Base-by-base conservation (phyloP, 2,888 invertebrate species). In the Papilio elwesi region DNA sequence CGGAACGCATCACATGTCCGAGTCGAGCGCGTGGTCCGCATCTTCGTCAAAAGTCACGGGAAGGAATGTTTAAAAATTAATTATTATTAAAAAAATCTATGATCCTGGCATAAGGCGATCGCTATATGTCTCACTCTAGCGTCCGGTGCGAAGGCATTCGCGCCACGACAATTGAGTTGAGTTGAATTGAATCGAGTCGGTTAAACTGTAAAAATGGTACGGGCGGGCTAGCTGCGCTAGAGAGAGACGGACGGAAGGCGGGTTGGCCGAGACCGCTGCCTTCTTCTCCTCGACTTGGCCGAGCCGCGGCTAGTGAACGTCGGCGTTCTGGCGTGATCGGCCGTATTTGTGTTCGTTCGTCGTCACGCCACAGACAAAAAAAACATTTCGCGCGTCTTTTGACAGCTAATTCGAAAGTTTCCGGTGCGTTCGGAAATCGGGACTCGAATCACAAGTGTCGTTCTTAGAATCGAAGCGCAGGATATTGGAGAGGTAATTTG, bases 161-260 rank as follows among this genome's bases (percentile, higher is more conserved):
- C 89, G 90, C 89, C 85, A 92, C 91, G 93, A 93, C 92, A 92
- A 93, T 93, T 92, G 92, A 93, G 93, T 93, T 93, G 92, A 92
- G 92, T 93, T 93, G 92, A 93, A 93, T 93, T 93, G 91, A 92
- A 92, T 93, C 92, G 93, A 93, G 92, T 92, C 87, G 92, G 92
- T 90, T 90, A 90, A 93, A 92, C 88, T 86, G 92, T 92, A 93
- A 93, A 93, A 93, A 93, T 90, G 90, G 89, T 90, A 80, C 91
- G 89, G 91, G 92, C 87, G 92, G 91, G 90, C 81, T 88, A 85
- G 88, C 83, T 84, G 87, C 89, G 93, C 86, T 87, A 88, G 93
- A 93, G 88, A 86, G 93, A 91, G 93, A 93, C 89, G 89, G 88
- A 91, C 87, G 92, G 91, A 93, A 93, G 93, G 93, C 93, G 93